Evolutionary conservation across 2,888 invertebrate species (phyloP), one percentile per base, ranked within the genome.

Genomic region (Incurvaria masculella): DNA sequence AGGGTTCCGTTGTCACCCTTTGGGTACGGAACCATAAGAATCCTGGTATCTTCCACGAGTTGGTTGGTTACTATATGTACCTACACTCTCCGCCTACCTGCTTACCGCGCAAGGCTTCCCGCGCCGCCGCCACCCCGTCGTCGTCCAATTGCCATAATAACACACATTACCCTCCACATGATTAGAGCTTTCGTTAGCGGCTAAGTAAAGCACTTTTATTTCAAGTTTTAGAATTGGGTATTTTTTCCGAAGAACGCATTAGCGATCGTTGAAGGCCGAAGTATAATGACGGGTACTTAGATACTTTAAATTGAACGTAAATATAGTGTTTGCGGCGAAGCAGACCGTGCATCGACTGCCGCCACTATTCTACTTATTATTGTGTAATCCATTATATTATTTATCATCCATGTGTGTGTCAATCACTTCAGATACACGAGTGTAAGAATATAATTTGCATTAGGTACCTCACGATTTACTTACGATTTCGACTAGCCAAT

Each of bases 141-240:
- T 14, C 33, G n/a, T 33, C 11, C 14, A 33, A 33, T 33, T 33
- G 33, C 14, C 11, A 33, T 33, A 33, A 33, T 33, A 11, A 33
- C 33, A 33, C 33, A 33, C 33, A 33, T 33, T 33, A 33, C 33
- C 6, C 3, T 4, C 33, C 33, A 33, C 62, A 58, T 66, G 62
- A 68, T 71, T 68, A 69, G 63, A 60, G 57, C 50, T 53, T 33
- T 59, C 54, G 58, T 52, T 53, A 51, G 58, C 55, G 57, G 63
- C 56, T 56, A 57, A 56, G 57, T 58, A 56, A 61, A 64, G 61
- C 64, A 66, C 70, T 72, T 67, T 68, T 65, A 66, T 65, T 66
- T 65, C 10, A 10, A 23, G 23, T 23, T 33, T 33, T 33, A 14
- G 33, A 33, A 33, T 33, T 33, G 33, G 14, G 33, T 33, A 33